Base-by-base conservation (phyloP, 2,888 invertebrate genomes). In the Ophion obscuratus region DNA sequence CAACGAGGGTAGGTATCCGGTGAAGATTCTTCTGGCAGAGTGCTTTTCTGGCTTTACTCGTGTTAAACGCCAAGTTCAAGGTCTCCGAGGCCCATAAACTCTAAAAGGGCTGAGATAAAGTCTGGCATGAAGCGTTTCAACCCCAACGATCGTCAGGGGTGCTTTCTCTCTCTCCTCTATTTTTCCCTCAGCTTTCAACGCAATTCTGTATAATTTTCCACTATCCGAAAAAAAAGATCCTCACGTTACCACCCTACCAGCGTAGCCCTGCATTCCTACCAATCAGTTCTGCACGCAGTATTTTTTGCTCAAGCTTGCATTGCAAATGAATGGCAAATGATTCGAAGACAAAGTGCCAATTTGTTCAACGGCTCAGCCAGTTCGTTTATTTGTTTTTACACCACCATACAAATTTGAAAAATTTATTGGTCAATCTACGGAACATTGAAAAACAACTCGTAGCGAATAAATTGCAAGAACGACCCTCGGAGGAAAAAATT, bases 121-220 rank as follows among this genome's bases (percentile, higher is more conserved):
- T 73, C 82, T 11, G 44, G 47, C 36, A 62, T 53, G 47, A 40
- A 31, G 67, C 67, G 36, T 68, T 83, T 70, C 11, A 68, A 62
- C 17, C 64, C n/a, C 59, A 59, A 31, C 67, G 53, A 66, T 44
- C 66, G 44, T 57, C 14, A 59, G 27, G 36, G 47, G 61, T 47
- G 36, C 77, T 20, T 40, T 24, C 57, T 66, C 44, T 17, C 66
- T 71, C 77, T 59, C 31, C 3, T 14, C 4, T 3, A 47, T 14
- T 47, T 47, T 47, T 47, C 14, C 14, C 14, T 47, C 14, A 59
- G 27, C 77, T 66, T 73, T 79, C 75, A 61, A 61, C 70, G 40
- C 74, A 27, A 71, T 78, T 73, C 53, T 57, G 82, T 76, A 87
- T 84, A 87, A 87, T 84, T 73, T 75, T 77, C 78, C 47, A 82